These are phyloP conservation scores for Pyxicephalus adspersus DNA, from an alignment of 2,113 vertebrate genomes.

Conservation along the genomic window DNA sequence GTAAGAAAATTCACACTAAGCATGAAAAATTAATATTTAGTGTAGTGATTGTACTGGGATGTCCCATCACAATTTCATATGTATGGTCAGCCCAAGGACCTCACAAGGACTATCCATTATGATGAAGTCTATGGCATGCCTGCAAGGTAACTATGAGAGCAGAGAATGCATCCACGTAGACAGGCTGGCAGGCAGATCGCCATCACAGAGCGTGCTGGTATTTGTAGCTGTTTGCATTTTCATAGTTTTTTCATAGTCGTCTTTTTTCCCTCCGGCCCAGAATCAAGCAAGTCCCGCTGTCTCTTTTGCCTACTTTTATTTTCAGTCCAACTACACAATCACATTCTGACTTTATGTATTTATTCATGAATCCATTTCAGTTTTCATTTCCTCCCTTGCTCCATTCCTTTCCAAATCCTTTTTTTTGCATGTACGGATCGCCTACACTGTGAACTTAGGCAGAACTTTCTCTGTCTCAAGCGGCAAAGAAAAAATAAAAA, in stretches of 20 bases:
- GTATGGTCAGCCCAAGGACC: too few species aligned
- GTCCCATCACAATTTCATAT: too few species aligned
- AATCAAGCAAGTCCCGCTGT: constrained; percentile 6
- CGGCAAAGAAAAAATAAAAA: too few species aligned
- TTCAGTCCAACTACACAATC: neutral
- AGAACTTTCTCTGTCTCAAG: constrained; percentile 23
- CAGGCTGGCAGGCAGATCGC: constrained; percentile 21
- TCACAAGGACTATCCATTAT: too few species aligned
- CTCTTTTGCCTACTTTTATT: neutral
- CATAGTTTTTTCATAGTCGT: neutral
- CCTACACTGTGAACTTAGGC: constrained; percentile 20
- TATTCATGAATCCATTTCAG: constrained; percentile 49
- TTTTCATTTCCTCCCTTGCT: constrained; percentile 31
- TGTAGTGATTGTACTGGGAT: too few species aligned
- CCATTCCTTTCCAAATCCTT: constrained; percentile 47
- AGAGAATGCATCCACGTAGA: constrained; percentile 32
- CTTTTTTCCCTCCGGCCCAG: neutral
- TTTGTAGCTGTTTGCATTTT: neutral
- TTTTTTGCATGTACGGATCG: constrained; percentile 10
- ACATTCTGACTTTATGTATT: constrained; percentile 48
- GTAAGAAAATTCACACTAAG: too few species aligned
- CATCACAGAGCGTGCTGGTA: constrained; percentile 1
- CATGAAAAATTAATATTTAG: too few species aligned
- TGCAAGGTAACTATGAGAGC: neutral
- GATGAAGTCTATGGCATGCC: neutral